Evolutionary conservation across 1,140 invertebrate species (phyloP), one percentile per base, ranked within the genome.

Genomic region (Pseudachorutes palmiensis): DNA sequence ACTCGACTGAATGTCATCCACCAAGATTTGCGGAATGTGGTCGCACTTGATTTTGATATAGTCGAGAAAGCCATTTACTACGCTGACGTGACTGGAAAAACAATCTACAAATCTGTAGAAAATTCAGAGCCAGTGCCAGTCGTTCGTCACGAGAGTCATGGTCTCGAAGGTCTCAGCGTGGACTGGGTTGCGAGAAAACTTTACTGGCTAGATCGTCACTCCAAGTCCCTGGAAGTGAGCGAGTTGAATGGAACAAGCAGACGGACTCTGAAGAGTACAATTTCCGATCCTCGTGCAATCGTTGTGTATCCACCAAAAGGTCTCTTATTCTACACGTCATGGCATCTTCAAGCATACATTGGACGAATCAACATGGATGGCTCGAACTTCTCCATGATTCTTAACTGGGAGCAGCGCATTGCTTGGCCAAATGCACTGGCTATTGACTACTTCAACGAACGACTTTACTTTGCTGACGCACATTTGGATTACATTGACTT

Each of bases 341-440:
- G 94, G 94, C 91, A 96, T 77, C 83, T 97, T 31, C 77, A 95
- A 81, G 92, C 96, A 0, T 98, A 93, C 76, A 98, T 98, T 70
- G 96, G 90, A n/a, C 90, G 95, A 78, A 87, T 98, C 78, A 94
- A 94, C 59, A 91, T 99, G 91, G 94, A 99, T 76, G 97, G 96
- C 0, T 87, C 87, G 1, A 95, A 97, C 74, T 89, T 94, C 70
- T 90, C 88, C 0, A 83, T 87, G 62, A 90, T 97, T 69, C 81
- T 98, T 3, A 94, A 88, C 14, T 93, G 90, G 86, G 89, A 95
- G 75, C 84, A 97, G 65, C 94, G 95, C 74, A 88, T 99, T 22
- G 95, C 95, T 19, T 98, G 95, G 95, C 96, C 97, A 0, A 98
- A 98, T 78, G 96, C 94, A 1, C 77, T 99, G 0, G 94, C 96